phyloP scores from a whole-genome alignment of 2,797 vertebrate genomes.

The Liasis olivaceus region DNA sequence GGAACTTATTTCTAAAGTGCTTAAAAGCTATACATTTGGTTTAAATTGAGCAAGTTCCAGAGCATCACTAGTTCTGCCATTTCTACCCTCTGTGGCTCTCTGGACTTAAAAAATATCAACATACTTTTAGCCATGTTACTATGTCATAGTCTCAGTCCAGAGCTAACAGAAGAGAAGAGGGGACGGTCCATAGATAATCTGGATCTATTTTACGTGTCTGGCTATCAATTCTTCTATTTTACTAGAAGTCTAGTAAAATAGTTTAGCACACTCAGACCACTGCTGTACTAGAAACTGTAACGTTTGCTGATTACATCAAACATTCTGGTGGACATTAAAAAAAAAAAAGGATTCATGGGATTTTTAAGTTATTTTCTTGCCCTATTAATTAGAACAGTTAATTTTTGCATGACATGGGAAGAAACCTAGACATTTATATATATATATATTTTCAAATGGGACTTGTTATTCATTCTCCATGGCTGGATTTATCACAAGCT shows the following conservation, averaged over 20 bases:
- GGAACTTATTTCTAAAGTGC: neutral
- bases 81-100: neutral
- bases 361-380: neutral
- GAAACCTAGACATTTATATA: neutral
- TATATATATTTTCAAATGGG: neutral
- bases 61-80: neutral
- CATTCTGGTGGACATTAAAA: neutral
- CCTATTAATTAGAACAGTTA: neutral
- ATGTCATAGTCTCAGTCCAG: neutral
- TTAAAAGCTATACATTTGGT: neutral
- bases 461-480: neutral
- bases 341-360: neutral
- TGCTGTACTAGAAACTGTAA: neutral
- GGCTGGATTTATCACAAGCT: neutral
- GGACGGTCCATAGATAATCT: neutral
- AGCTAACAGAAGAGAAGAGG: neutral
- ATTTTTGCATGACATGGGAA: neutral
- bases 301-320: neutral
- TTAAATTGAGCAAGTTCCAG: neutral
- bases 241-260: neutral
- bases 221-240: neutral
- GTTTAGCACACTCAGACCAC: neutral
- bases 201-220: neutral
- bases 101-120: neutral
- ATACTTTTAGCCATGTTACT: neutral